Conservation (phyloP, 2,113 vertebrate genomes). For the Hippopotamus amphibius region DNA sequence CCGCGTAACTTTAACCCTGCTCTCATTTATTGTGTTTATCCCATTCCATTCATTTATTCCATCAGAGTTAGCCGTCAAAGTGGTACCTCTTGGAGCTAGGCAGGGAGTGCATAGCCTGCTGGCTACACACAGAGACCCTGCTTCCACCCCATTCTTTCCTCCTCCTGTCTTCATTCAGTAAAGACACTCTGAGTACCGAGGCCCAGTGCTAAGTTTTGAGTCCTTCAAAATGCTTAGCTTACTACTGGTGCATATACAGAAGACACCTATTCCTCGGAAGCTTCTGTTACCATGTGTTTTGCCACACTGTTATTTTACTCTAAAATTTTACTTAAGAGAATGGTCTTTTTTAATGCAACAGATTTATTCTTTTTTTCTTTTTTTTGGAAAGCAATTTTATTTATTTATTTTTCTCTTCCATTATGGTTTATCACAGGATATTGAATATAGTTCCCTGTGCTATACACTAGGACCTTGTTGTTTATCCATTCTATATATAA, state of each 20-base stretch:
- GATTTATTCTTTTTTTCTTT: constrained; percentile 1
- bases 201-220: background rate
- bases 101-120: background rate
- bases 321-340: background rate
- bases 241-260: background rate
- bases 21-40: background rate
- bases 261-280: background rate
- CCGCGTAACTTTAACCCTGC: background rate
- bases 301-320: background rate
- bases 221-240: background rate
- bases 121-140: background rate
- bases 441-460: background rate
- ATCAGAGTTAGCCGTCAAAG: background rate
- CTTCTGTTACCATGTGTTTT: background rate
- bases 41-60: background rate
- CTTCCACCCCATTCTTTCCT: background rate
- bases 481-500: background rate
- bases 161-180: background rate
- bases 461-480: background rate
- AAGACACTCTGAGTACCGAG: background rate
- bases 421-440: background rate
- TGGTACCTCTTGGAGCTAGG: background rate
- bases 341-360: background rate
- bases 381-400: background rate
- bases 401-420: background rate